These are phyloP conservation scores for Theodoxus fluviatilis DNA, from an alignment of 2,888 invertebrate genomes.

Conservation along the genomic window DNA sequence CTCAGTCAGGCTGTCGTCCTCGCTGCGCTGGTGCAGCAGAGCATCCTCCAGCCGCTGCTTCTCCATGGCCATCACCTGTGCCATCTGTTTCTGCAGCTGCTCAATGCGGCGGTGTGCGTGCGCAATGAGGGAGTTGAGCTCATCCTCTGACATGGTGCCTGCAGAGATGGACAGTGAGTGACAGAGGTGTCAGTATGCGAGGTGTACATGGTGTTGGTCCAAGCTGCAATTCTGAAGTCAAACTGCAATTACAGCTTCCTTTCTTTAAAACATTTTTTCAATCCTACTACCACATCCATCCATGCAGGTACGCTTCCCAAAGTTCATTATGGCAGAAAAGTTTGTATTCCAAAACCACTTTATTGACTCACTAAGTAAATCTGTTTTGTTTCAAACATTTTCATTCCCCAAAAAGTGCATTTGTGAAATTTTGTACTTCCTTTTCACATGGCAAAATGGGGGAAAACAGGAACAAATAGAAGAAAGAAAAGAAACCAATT, in stretches of 20 bases:
- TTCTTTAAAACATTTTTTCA: not conserved
- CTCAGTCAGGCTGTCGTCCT: conserved; percentile 70
- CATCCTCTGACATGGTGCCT: conserved; percentile 70
- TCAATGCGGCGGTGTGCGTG: conserved; percentile 81
- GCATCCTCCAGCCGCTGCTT: conserved; percentile 72
- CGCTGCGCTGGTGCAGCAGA: conserved; percentile 71
- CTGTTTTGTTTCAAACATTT: too few species aligned
- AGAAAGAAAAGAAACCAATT: too few species aligned
- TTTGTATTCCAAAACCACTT: too few species aligned
- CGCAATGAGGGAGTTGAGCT: conserved; percentile 80
- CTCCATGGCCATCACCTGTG: conserved; percentile 72
- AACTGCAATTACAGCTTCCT: not conserved
- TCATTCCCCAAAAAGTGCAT: too few species aligned
- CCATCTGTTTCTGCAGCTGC: conserved; percentile 79
- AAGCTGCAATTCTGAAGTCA: not conserved
- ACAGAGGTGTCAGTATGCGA: too few species aligned
- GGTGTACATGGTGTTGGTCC: not conserved
- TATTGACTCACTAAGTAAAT: too few species aligned
- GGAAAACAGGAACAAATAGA: too few species aligned
- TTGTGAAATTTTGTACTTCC: too few species aligned
- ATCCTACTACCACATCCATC: too few species aligned
- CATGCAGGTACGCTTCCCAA: too few species aligned
- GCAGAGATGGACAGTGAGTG: conserved; percentile 5
- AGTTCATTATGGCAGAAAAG: too few species aligned
- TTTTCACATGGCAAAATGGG: too few species aligned